These are phyloP conservation scores for Myxocyprinus asiaticus DNA, from an alignment of 2,113 vertebrate genomes.

Conservation along the genomic window DNA sequence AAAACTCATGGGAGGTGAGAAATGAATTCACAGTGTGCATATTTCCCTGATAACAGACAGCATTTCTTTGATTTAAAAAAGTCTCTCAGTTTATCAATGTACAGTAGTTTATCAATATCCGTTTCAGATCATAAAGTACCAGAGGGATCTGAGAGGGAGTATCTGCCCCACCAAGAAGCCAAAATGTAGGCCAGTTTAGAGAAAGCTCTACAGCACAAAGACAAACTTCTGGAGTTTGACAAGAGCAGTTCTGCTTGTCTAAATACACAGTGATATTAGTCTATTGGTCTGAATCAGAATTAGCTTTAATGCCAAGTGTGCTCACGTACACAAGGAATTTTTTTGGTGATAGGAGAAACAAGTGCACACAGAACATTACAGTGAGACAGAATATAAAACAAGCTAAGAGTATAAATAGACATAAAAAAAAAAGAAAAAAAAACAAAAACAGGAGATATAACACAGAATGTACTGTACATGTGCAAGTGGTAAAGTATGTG, in stretches of 20 bases:
- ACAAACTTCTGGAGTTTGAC: slow-evolving; percentile 94
- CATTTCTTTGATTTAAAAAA: background rate
- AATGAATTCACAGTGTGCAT: background rate
- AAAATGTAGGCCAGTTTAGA: slow-evolving; percentile 85
- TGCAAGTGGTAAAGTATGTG: no score
- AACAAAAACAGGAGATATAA: no score
- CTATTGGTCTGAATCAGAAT: background rate
- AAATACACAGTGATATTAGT: background rate
- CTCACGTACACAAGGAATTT: background rate
- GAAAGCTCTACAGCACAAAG: slow-evolving; percentile 93
- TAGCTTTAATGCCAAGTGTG: no score
- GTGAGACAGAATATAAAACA: no score
- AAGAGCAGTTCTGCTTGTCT: slow-evolving; percentile 82
- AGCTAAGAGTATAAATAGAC: no score
- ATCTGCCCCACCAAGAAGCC: slow-evolving; percentile 83
- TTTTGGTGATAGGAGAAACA: no score
- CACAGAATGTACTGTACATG: no score
- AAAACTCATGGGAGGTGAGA: slow-evolving; percentile 91
- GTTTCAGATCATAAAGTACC: slow-evolving; percentile 43
- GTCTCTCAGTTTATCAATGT: background rate
- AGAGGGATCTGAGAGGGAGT: slow-evolving; percentile 73
- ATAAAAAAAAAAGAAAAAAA: no score
- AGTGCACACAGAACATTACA: no score
- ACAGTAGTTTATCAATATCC: no score
- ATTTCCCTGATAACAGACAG: background rate